Conservation (phyloP, 1,140 invertebrate species). For the Pogonomyrmex californicus region DNA sequence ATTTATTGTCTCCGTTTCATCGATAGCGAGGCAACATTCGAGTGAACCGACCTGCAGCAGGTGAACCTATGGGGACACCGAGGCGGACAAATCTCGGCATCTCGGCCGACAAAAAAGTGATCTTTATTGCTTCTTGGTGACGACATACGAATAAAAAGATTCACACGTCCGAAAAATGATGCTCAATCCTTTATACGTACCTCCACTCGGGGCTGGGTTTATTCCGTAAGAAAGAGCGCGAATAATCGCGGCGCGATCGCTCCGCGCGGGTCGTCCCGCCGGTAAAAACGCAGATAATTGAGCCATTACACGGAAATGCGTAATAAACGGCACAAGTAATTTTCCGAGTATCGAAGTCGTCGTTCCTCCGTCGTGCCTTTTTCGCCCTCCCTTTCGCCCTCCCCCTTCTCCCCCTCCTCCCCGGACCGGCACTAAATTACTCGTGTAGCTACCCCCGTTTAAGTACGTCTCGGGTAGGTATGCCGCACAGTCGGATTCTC, state of each 20-base stretch:
- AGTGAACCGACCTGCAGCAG: constrained; percentile 4
- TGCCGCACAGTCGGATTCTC: constrained; percentile 67
- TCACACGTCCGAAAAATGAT: neutral
- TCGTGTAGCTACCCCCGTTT: constrained; percentile 45
- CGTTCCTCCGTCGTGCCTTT: constrained; percentile 30
- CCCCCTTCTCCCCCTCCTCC: neutral
- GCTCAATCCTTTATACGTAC: neutral
- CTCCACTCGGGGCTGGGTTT: neutral
- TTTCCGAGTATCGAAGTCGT: constrained; percentile 53
- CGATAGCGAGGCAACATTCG: neutral
- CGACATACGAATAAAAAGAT: constrained; percentile 19
- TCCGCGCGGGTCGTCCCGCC: neutral
- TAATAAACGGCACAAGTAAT: constrained; percentile 62
- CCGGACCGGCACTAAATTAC: constrained; percentile 1
- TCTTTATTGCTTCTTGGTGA: neutral
- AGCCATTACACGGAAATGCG: constrained; percentile 60
- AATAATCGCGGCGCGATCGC: constrained; percentile 41
- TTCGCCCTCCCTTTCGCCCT: neutral
- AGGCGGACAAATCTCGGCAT: neutral
- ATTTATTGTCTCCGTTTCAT: constrained; percentile 6
- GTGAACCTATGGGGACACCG: neutral
- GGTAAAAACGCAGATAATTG: constrained; percentile 59
- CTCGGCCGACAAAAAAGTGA: neutral
- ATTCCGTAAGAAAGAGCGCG: constrained; percentile 5
- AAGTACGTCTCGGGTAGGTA: constrained; percentile 68